Percentiles rank a stretch among this genome's conserved stretches.
These are phyloP conservation scores for Fregetta grallaria DNA, from an alignment of 2,113 vertebrate genomes.

Conservation along the genomic window DNA sequence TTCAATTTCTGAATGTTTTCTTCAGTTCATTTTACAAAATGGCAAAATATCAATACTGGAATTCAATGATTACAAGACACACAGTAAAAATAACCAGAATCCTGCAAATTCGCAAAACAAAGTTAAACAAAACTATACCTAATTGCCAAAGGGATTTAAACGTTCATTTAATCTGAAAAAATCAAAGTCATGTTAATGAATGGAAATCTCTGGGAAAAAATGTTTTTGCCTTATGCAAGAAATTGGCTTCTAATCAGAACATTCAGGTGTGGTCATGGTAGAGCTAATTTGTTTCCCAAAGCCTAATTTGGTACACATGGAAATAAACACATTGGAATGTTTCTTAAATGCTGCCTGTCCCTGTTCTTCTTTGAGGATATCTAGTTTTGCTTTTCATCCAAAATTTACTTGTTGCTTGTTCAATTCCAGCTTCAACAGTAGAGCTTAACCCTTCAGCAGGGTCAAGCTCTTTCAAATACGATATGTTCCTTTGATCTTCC, in stretches of 20 bases:
- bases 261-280: conserved; percentile 28
- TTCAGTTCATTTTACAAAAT: background rate
- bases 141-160: background rate
- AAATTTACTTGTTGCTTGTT: background rate
- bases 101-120: background rate
- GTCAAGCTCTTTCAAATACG: background rate
- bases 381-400: background rate
- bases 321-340: conserved; percentile 47
- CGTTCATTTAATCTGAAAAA: background rate
- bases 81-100: background rate
- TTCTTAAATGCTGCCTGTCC: conserved; percentile 23
- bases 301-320: conserved; percentile 45
- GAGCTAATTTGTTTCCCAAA: conserved; percentile 27
- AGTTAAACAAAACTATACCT: background rate
- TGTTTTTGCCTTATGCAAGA: background rate
- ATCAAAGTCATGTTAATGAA: background rate
- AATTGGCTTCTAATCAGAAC: conserved; percentile 33
- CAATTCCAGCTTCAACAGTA: background rate
- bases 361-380: background rate
- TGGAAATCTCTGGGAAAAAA: background rate
- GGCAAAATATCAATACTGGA: background rate
- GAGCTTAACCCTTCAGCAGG: background rate
- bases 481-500: background rate
- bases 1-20: background rate
- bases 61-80: background rate